Percentiles rank a stretch among this genome's conserved stretches.
Conservation (phyloP, 2,888 invertebrate genomes). For the Luperina nickerlii region DNA sequence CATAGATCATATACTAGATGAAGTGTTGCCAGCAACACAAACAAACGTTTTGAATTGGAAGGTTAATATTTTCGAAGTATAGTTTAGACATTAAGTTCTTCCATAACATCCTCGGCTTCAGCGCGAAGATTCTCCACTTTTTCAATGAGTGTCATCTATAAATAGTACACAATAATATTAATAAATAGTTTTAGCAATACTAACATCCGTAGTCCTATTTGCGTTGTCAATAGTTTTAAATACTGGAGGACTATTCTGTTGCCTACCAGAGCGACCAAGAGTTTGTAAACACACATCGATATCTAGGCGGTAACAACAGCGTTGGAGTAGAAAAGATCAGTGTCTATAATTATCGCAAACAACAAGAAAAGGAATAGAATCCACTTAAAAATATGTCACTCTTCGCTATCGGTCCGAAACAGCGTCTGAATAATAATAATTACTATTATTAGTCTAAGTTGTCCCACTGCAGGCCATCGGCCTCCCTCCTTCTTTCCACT, state of each 20-base stretch:
- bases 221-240: not conserved
- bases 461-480: too few relatives aligned
- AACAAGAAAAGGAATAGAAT: too few relatives aligned
- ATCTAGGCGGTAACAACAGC: not conserved
- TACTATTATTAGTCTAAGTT: not conserved
- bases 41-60: not conserved
- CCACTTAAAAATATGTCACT: not conserved
- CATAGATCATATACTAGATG: not conserved
- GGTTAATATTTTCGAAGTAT: too few relatives aligned
- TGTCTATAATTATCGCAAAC: not conserved
- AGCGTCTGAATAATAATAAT: not conserved
- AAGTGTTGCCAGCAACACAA: slow-evolving; percentile 10
- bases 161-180: not conserved
- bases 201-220: not conserved
- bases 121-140: slow-evolving; percentile 96
- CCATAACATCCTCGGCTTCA: slow-evolving; percentile 94
- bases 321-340: not conserved
- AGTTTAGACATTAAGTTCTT: slow-evolving; percentile 85
- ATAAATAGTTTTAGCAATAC: not conserved
- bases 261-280: not conserved
- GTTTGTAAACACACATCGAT: not conserved
- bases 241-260: not conserved
- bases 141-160: slow-evolving; percentile 94
- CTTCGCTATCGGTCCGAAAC: not conserved
- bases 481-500: not conserved